Evolutionary conservation across 1,140 invertebrate species (phyloP).

Genomic region (Pseudoatta argentina): DNA sequence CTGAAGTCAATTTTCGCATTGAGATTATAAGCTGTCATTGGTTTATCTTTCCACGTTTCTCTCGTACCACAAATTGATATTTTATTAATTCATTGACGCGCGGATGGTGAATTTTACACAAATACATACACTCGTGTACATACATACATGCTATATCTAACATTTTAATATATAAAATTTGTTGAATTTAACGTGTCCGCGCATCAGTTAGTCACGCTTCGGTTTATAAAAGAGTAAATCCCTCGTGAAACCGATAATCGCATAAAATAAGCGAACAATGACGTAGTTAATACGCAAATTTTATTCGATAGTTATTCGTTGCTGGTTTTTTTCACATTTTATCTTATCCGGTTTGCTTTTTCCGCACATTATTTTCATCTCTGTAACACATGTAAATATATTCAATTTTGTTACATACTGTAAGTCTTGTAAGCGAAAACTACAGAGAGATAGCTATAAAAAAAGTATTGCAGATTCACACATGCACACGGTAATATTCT

Average conservation of each 20-base stretch:
- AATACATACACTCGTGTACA: too few species aligned
- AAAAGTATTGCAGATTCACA: not conserved
- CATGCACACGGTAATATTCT: not conserved
- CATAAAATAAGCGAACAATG: slow-evolving; percentile 1
- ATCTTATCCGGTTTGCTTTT: slow-evolving; percentile 26
- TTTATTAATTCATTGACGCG: slow-evolving; percentile 19
- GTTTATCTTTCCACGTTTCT: not conserved
- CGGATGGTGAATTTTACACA: not conserved
- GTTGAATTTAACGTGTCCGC: not conserved
- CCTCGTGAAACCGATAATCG: slow-evolving; percentile 24
- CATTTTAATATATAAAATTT: not conserved
- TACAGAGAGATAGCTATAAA: not conserved
- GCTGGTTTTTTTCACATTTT: slow-evolving; percentile 6
- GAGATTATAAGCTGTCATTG: not conserved
- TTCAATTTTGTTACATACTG: not conserved
- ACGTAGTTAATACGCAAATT: slow-evolving; percentile 41
- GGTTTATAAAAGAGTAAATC: slow-evolving; percentile 24
- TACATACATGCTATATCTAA: not conserved
- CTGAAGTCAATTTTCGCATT: not conserved
- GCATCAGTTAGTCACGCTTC: not conserved
- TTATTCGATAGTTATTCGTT: slow-evolving; percentile 8
- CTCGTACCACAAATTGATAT: not conserved
- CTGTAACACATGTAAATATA: slow-evolving; percentile 15
- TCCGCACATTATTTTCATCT: slow-evolving; percentile 23
- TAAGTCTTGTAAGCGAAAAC: not conserved